These are phyloP conservation scores for Chaetops frenatus DNA, from an alignment of 2,113 vertebrate species.

Conservation along the genomic window DNA sequence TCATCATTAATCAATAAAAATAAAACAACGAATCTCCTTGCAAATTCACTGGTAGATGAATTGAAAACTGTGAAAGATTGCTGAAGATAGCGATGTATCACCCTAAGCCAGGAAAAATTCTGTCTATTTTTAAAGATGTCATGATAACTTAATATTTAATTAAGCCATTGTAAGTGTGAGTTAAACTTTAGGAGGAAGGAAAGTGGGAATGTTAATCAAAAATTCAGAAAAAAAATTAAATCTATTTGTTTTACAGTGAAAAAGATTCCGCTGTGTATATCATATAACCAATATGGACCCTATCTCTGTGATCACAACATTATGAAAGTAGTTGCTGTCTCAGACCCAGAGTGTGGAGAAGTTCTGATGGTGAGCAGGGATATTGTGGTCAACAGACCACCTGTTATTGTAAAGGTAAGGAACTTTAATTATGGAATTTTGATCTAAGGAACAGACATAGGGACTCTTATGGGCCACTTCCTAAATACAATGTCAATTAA, in stretches of 20 bases:
- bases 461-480: background rate
- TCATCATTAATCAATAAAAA: background rate
- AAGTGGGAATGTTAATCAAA: background rate
- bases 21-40: background rate
- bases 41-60: background rate
- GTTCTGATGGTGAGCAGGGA: slow-evolving; percentile 57
- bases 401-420: slow-evolving; percentile 59
- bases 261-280: slow-evolving; percentile 35
- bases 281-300: slow-evolving; percentile 37
- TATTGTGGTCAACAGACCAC: slow-evolving; percentile 40
- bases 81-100: background rate
- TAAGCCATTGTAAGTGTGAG: background rate
- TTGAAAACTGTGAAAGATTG: background rate
- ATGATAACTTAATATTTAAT: background rate
- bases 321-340: slow-evolving; percentile 52
- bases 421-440: background rate
- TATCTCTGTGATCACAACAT: slow-evolving; percentile 57
- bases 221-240: background rate
- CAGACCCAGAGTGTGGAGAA: slow-evolving; percentile 48
- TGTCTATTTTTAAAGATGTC: background rate
- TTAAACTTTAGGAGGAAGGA: background rate
- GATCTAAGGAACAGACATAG: background rate
- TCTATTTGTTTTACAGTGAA: slow-evolving; percentile 47
- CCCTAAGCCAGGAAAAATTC: background rate
- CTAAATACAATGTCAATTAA: background rate